Conservation (phyloP, 2,888 invertebrate species). For the Bedellia somnulentella region DNA sequence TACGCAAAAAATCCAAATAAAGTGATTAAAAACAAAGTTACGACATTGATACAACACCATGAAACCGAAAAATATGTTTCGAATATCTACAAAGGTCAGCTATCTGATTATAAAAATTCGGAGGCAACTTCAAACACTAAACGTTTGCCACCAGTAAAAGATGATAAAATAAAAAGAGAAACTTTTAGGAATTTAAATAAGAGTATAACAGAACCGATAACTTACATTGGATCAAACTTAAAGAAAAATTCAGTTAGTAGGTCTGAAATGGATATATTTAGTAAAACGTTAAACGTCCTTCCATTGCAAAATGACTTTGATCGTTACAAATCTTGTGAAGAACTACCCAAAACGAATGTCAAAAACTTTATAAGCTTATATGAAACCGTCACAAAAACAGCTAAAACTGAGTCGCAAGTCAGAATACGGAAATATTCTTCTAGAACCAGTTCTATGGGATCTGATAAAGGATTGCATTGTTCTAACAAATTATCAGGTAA, state of each 20-base stretch:
- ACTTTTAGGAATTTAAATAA: too few relatives aligned
- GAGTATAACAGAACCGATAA: too few relatives aligned
- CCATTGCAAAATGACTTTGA: conserved; percentile 24
- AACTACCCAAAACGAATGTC: conserved; percentile 43
- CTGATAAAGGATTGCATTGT: too few relatives aligned
- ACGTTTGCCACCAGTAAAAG: too few relatives aligned
- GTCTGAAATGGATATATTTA: conserved; percentile 54
- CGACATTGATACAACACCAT: too few relatives aligned
- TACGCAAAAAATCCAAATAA: too few relatives aligned
- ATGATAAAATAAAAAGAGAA: too few relatives aligned
- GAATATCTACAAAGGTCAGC: too few relatives aligned
- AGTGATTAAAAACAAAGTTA: too few relatives aligned
- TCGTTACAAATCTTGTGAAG: conserved; percentile 45
- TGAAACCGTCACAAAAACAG: conserved; percentile 35
- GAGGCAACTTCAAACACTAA: neutral
- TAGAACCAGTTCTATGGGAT: conserved; percentile 19
- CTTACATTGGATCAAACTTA: too few relatives aligned
- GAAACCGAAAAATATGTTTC: too few relatives aligned
- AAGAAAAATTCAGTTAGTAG: conserved; percentile 39
- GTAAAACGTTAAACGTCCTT: conserved; percentile 22
- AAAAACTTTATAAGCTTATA: conserved; percentile 44
- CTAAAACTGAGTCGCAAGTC: conserved; percentile 16
- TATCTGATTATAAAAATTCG: neutral
- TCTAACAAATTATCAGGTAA: too few relatives aligned
- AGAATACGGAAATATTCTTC: conserved; percentile 15